Base-by-base conservation (phyloP, 2,888 invertebrate species). In the Emesis furor region DNA sequence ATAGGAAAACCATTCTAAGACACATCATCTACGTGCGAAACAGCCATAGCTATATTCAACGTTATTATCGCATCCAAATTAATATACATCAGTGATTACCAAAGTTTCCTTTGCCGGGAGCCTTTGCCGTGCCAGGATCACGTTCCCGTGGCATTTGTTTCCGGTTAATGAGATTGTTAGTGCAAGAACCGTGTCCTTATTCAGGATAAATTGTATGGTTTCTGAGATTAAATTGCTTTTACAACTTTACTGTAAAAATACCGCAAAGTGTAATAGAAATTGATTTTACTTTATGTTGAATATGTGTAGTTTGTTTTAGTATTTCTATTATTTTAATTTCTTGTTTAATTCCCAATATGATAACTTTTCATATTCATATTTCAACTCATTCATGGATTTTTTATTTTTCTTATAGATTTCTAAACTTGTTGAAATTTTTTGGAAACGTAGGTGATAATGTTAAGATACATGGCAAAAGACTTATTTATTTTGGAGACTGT, bases 161-260 rank as follows among this genome's bases (percentile, higher is more conserved):
- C 76, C 80, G 76, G 83, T 74, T 83, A 80, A 83, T 80, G 85
- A 85, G 83, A 85, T 81, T 80, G 84, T 85, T 85, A 85, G 76
- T 72, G 24, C 24, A 24, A 62, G 62, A 62, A 30, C 62, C 62
- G 62, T 62, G 62, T 62, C 62, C 62, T 62, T 62, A 62, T 62
- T 62, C 62, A 62, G 62, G 62, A 62, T 62, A 62, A 30, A 62
- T 62, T 62, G 62, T 62, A 62, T 62, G 62, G 62, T 62, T 62
- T 62, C 62, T 24, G 30, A 62, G 62, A 62, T 62, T 62, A 62
- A 62, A 62, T 62, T 62, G 62, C 24, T 62, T 7, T 62, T 62
- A 62, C 62, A 30, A 62, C 30, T 62, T 62, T n/a, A 62, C 62
- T 62, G 62, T 62, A 62, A 62, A 62, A 62, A 62, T 24, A 24